Conservation (phyloP, 1,140 invertebrate species). For the Cylas formicarius region DNA sequence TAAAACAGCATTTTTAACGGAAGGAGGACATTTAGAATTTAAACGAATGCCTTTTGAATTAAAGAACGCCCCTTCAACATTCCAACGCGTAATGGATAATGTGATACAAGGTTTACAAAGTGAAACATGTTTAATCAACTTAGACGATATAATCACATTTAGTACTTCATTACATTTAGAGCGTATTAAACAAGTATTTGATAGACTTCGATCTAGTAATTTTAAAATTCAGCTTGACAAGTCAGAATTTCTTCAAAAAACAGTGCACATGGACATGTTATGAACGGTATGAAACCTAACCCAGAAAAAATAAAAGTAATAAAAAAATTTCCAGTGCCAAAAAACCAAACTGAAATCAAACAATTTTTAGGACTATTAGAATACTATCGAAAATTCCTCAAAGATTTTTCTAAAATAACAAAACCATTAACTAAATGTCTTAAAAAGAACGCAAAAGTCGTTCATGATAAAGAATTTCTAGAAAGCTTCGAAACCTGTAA, state of each 20-base stretch:
- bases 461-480: no score
- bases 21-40: constrained; percentile 40
- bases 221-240: constrained; percentile 43
- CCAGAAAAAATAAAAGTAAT: constrained; percentile 37
- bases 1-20: constrained; percentile 35
- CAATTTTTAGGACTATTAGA: constrained; percentile 30
- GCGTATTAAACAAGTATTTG: constrained; percentile 33
- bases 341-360: constrained; percentile 33
- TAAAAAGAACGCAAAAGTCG: neutral
- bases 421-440: no score
- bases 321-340: constrained; percentile 29
- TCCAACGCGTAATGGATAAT: constrained; percentile 43
- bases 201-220: constrained; percentile 30
- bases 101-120: constrained; percentile 36
- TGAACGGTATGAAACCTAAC: constrained; percentile 40
- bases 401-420: no score
- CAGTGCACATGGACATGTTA: constrained; percentile 40
- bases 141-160: constrained; percentile 32
- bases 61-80: constrained; percentile 41
- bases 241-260: constrained; percentile 39
- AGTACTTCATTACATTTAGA: constrained; percentile 17
- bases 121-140: constrained; percentile 30
- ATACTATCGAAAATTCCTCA: no score
- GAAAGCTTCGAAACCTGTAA: constrained; percentile 13
- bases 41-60: constrained; percentile 35